These are phyloP conservation scores for Erebia palarica DNA, from an alignment of 2,888 invertebrate species.

Conservation along the genomic window DNA sequence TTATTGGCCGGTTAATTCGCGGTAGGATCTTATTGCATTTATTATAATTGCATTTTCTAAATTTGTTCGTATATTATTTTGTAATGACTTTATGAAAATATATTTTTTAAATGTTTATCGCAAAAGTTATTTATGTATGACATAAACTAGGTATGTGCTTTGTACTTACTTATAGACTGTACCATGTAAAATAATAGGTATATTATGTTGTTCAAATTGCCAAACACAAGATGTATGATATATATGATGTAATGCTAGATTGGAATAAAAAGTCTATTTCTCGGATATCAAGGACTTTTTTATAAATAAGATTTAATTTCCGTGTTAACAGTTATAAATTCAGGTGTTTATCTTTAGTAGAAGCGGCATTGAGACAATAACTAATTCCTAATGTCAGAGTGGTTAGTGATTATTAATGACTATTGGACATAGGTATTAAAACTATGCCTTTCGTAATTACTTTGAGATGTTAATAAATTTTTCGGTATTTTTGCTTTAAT, in stretches of 20 bases:
- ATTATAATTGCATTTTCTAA: constrained; percentile 8
- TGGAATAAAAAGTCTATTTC: constrained; percentile 9
- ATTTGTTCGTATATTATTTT: not conserved
- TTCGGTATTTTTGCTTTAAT: too few species aligned
- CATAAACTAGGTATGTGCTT: too few species aligned
- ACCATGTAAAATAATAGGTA: too few species aligned
- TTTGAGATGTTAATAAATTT: not conserved
- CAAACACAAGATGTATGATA: not conserved
- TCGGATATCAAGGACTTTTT: constrained; percentile 27
- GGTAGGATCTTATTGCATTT: constrained; percentile 5
- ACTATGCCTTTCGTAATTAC: not conserved
- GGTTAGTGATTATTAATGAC: not conserved
- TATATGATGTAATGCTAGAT: constrained; percentile 6
- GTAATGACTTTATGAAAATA: too few species aligned
- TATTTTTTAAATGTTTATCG: too few species aligned
- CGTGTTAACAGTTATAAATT: constrained; percentile 23
- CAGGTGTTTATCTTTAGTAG: constrained; percentile 26
- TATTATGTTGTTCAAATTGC: not conserved
- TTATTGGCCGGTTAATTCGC: constrained; percentile 19
- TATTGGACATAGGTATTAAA: not conserved
- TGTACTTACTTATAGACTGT: too few species aligned
- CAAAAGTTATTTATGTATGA: too few species aligned
- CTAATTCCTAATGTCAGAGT: not conserved
- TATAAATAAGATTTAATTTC: constrained; percentile 32
- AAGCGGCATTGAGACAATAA: not conserved